Percentiles rank a stretch among this genome's conserved stretches.
These are phyloP conservation scores for Cryptocephalus moraei DNA, from an alignment of 2,888 invertebrate genomes.

Conservation along the genomic window DNA sequence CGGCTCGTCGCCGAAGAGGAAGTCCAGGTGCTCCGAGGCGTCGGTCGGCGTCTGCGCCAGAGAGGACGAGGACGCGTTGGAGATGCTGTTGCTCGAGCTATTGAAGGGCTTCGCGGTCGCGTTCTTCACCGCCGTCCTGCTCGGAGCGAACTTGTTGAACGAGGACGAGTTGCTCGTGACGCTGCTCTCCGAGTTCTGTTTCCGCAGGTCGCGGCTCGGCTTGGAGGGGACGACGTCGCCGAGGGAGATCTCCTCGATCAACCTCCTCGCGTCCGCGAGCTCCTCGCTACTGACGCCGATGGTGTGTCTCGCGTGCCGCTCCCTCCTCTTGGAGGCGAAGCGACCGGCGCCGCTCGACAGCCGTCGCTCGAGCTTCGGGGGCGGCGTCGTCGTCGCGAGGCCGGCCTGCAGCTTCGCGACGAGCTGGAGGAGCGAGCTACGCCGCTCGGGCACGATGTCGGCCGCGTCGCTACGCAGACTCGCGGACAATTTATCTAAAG, in stretches of 20 bases:
- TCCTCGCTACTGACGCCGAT: slow-evolving; percentile 77
- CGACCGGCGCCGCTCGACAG: slow-evolving; percentile 36
- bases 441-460: slow-evolving; percentile 53
- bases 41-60: slow-evolving; percentile 33
- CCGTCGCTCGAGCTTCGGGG: slow-evolving; percentile 37
- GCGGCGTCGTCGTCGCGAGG: slow-evolving; percentile 20
- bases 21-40: slow-evolving; percentile 28
- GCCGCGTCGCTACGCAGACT: slow-evolving; percentile 37
- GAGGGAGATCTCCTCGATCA: slow-evolving; percentile 55
- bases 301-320: slow-evolving; percentile 63
- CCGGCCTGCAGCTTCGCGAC: slow-evolving; percentile 59
- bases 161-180: slow-evolving; percentile 24
- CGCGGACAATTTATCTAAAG: slow-evolving; percentile 32
- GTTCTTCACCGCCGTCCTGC: slow-evolving; percentile 30
- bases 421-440: slow-evolving; percentile 63
- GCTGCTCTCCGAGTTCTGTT: slow-evolving; percentile 41
- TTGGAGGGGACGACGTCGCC: slow-evolving; percentile 28
- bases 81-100: slow-evolving; percentile 25
- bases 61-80: slow-evolving; percentile 27
- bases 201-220: slow-evolving; percentile 28
- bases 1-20: slow-evolving; percentile 31
- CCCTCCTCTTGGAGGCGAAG: slow-evolving; percentile 42
- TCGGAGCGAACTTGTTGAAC: slow-evolving; percentile 14
- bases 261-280: slow-evolving; percentile 64
- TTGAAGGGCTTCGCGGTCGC: slow-evolving; percentile 36